Base-by-base conservation (phyloP, 2,113 vertebrate genomes). In the Ginglymostoma cirratum region DNA sequence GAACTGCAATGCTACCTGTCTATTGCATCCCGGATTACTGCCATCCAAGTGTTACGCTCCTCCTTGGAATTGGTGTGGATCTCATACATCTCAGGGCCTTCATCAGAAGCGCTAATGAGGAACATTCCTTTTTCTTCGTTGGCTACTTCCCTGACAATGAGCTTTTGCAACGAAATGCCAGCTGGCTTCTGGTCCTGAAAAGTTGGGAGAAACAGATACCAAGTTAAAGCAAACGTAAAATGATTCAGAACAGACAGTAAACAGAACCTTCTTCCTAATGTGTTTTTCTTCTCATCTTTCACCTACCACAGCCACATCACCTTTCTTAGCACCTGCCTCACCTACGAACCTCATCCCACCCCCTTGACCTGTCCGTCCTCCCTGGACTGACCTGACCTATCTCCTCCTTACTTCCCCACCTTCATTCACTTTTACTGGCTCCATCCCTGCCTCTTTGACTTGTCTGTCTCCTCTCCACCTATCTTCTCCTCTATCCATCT, bases 91-190 rank as follows among this genome's bases (percentile, higher is more conserved):
- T 99, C 99, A 0, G 99, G 99, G 95, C 99, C 99, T 12, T 97
- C 97, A 96, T 98, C 97, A 93, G 99, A 99, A 96, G 98, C 98
- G 0, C 99, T 99, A 97, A 99, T 99, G 61, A 99, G 98, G 96
- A 99, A 99, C 99, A 99, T 99, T 80, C 98, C 99, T 95, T 98
- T 98, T 97, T 99, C 99, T 96, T 99, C 98, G 1, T 99, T 99
- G 92, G 99, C 99, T 93, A 99, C 99, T 96, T 99, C 99, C 96
- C 99, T 98, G 55, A 99, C 99, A 3, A 99, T 99, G 96, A 99
- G 96, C 96, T 99, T 99, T 96, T 99, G 99, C 96, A 99, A 97
- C 0, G 98, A 99, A 96, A 99, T 98, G 93, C 99, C 98, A 0
- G 99, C 98, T 0, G 98, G 98, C 97, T 99, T 99, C 24, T 98